phyloP scores from a whole-genome alignment of 1,140 invertebrate genomes.

The Latrodectus geometricus region DNA sequence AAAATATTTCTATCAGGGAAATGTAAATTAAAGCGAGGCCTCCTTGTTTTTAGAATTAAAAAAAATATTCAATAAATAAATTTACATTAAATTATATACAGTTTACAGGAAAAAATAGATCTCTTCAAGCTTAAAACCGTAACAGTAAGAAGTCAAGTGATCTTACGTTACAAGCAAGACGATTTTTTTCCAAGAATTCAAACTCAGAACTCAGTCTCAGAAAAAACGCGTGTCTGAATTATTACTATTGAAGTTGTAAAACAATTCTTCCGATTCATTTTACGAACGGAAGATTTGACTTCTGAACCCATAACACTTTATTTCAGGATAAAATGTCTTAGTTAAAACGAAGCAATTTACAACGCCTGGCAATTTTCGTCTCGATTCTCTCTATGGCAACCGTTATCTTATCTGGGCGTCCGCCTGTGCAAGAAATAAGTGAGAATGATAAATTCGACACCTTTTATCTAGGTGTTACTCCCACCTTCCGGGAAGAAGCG shows the following conservation, averaged over 20 bases:
- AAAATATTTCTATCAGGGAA: no score
- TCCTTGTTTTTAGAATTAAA: no score
- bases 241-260: not conserved
- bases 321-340: not conserved
- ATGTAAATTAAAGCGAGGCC: no score
- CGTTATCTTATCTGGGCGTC: not conserved
- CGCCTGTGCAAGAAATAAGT: not conserved
- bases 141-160: no score
- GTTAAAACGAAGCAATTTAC: not conserved
- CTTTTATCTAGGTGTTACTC: not conserved
- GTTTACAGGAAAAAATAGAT: no score
- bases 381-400: not conserved
- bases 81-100: no score
- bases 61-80: no score
- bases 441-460: conserved; percentile 1
- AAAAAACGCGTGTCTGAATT: not conserved
- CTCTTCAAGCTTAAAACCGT: no score
- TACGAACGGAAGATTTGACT: not conserved
- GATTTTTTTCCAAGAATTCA: no score
- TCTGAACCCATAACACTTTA: not conserved
- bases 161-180: no score
- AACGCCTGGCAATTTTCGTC: not conserved
- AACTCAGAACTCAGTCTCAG: no score
- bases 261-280: not conserved
- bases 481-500: not conserved